Base-by-base conservation (phyloP, 2,888 invertebrate genomes). In the Drosophila imparisetae region DNA sequence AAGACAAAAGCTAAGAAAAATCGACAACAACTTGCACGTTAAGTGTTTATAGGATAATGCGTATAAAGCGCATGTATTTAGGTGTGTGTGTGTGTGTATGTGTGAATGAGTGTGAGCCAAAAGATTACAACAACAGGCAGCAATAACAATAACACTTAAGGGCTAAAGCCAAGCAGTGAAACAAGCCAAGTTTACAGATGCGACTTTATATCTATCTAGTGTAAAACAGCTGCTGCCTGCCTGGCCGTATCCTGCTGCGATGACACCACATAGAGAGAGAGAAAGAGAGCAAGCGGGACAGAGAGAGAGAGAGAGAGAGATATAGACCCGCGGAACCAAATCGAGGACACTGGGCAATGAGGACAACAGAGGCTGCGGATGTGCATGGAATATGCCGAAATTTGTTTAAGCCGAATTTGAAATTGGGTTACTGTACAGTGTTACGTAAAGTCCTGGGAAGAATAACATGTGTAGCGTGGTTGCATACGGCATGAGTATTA, bases 41-140 rank as follows among this genome's bases (percentile, higher is more conserved):
- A 90, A 90, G 90, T 90, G 86, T 86, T 86, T 90, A 86, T 81
- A 64, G 83, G 83, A 83, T 84, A 78, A 79, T 72, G 66, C 69
- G 55, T 30, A 73, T 73, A 73, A 71, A 62, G 49, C 58, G 45
- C 15, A 45, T 45, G 45, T 45, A 45, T 45, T 45, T 45, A 21
- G 7, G 13, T 54, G 29, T 38, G 15, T 49, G 21, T 53, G 11
- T n/a, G 21, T 49, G 30, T 50, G 53, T 52, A 11, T 50, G 34
- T 67, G n/a, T 70, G 45, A 40, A 30, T 52, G 32, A 63, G n/a
- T 52, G 42, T 50, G 24, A 32, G 64, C 29, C 49, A 30, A 55
- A 58, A 65, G 80, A 75, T 66, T 65, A 71, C 68, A 78, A 53
- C 74, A 62, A 78, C 69, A 68, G 54, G 52, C 85, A 62, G 40